A percentile compares a stretch with the other conserved stretches of the same genome.
These are phyloP conservation scores for Baronia brevicornis DNA, from an alignment of 2,888 invertebrate genomes.

Conservation along the genomic window DNA sequence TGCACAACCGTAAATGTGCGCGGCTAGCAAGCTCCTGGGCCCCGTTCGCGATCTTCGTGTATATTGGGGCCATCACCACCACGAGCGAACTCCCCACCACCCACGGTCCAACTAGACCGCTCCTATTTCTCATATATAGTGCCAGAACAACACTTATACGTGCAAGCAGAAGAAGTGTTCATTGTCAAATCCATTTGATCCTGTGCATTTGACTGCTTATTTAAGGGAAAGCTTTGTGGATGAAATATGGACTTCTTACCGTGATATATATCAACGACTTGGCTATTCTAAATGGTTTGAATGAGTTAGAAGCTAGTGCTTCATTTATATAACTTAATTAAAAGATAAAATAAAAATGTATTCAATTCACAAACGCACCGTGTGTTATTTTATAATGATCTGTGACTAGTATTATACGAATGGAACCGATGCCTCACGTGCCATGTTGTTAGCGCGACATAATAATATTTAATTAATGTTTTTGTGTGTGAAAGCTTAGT, in stretches of 20 bases:
- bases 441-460: slow-evolving; percentile 46
- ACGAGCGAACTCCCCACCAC: slow-evolving; percentile 12
- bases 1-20: slow-evolving; percentile 71
- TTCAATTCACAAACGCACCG: slow-evolving; percentile 30
- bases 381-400: slow-evolving; percentile 18
- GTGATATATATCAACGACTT: slow-evolving; percentile 37
- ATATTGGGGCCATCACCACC: slow-evolving; percentile 51
- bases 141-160: slow-evolving; percentile 54
- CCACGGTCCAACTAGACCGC: slow-evolving; percentile 53
- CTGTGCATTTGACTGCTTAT: too few relatives aligned
- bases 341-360: slow-evolving; percentile 43
- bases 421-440: slow-evolving; percentile 62
- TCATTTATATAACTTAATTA: slow-evolving; percentile 49
- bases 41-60: slow-evolving; percentile 53
- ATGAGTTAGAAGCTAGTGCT: slow-evolving; percentile 23
- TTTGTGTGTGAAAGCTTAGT: slow-evolving; percentile 12
- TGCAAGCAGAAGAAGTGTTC: slow-evolving; percentile 62
- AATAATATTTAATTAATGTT: slow-evolving; percentile 19
- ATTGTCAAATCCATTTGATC: too few relatives aligned
- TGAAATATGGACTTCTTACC: slow-evolving; percentile 15
- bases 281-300: slow-evolving; percentile 55
- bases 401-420: slow-evolving; percentile 31
- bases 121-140: slow-evolving; percentile 48
- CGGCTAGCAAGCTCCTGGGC: slow-evolving; percentile 67
- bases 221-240: too few relatives aligned